Evolutionary conservation across 2,888 invertebrate species (phyloP).

Genomic region (Ophion ventricosus): DNA sequence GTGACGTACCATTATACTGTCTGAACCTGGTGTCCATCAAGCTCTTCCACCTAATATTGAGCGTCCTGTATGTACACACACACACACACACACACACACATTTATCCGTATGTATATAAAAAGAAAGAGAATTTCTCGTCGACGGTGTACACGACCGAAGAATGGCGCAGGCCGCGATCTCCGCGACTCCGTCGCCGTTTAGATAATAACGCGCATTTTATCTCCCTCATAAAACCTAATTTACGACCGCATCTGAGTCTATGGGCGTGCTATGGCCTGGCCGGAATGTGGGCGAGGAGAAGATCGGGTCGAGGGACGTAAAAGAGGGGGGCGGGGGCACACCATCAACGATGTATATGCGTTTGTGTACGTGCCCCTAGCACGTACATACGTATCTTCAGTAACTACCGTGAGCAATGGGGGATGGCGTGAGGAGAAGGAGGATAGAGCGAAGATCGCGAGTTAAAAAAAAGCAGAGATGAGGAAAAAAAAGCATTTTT

Average conservation of each 20-base stretch:
- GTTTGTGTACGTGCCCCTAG: constrained; percentile 17
- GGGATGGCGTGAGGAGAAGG: constrained; percentile 30
- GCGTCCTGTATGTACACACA: constrained; percentile 20
- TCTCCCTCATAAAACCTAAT: constrained; percentile 83
- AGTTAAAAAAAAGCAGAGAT: background rate
- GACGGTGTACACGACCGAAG: constrained; percentile 69
- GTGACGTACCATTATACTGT: constrained; percentile 2
- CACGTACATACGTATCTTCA: constrained; percentile 55
- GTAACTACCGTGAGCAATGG: constrained; percentile 50
- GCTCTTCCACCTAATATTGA: constrained; percentile 32
- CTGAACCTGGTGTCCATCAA: constrained; percentile 3
- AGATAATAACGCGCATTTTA: constrained; percentile 83
- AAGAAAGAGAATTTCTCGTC: constrained; percentile 61
- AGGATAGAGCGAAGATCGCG: constrained; percentile 21
- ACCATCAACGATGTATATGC: constrained; percentile 31
- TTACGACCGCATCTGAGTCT: constrained; percentile 81
- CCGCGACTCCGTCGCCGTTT: constrained; percentile 82
- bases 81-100: background rate
- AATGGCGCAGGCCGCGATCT: constrained; percentile 79
- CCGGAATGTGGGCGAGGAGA: constrained; percentile 76
- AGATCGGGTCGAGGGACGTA: constrained; percentile 24
- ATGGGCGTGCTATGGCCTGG: constrained; percentile 78
- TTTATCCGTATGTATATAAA: background rate
- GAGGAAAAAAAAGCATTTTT: constrained; percentile 43
- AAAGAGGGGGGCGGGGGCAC: constrained; percentile 45